Evolutionary conservation across 2,888 invertebrate species (phyloP), one percentile per base, ranked within the genome.

Genomic region (Papilio elwesi): DNA sequence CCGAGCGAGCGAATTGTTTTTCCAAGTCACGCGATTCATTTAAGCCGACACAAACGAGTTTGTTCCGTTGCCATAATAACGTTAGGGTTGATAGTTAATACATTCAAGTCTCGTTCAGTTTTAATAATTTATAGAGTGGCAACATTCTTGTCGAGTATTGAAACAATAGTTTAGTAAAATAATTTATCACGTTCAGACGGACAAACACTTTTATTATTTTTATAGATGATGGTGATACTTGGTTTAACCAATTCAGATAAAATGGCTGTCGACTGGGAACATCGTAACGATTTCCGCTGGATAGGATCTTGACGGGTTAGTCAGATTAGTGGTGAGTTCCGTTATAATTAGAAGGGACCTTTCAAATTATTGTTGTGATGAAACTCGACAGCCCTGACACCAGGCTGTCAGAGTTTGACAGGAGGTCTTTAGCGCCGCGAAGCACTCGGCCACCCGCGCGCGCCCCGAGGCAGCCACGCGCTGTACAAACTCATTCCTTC

Each of bases 381-480:
- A n/a, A 11, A 57, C 6, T 48, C 15, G 43, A 64, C 69, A 73
- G 52, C 68, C 69, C 73, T 77, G 71, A 80, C 76, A 84, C 83
- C 82, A 81, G 79, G 85, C 83, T 83, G 85, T 86, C 85, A 89
- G 82, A 82, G 76, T 72, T 76, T 80, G 84, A 86, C 85, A 85
- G 82, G 81, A 86, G 84, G 87, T 86, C 83, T 84, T 87, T 85
- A 87, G 85, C 84, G 82, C 80, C 82, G 51, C 75, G 70, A 81
- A 82, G 82, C 79, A 78, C 74, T 77, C 71, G 76, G 82, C 89
- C 92, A 92, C 91, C 91, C 90, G 90, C 87, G 87, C 81, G 87
- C 78, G 80, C 85, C 90, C 87, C 76, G 81, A 59, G 90, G 91
- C 90, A 77, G 83, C 85, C 92, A 91, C 91, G 92, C 88, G 90